A percentile compares a stretch with the other conserved stretches of the same genome.
Conservation (phyloP, 2,797 vertebrate species). For the Spinus olivaceus region DNA sequence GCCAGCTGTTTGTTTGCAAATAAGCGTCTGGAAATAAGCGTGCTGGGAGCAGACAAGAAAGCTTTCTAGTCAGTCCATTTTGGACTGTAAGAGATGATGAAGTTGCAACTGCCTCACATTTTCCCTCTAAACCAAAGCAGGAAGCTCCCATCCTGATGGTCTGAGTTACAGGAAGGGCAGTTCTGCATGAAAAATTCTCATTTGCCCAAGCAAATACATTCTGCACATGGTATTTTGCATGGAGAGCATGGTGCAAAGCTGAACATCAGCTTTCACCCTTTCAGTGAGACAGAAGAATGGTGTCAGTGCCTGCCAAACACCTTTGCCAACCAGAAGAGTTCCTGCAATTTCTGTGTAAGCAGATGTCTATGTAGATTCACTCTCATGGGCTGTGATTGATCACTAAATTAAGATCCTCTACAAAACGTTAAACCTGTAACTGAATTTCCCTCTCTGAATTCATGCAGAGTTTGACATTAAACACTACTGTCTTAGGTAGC, state of each 20-base stretch:
- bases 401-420: neutral
- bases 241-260: neutral
- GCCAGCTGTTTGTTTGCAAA: conserved; percentile 34
- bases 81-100: neutral
- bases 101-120: neutral
- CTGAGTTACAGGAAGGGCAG: neutral
- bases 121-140: conserved; percentile 6
- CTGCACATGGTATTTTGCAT: fast-evolving
- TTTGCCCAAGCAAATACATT: neutral
- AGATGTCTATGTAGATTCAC: neutral
- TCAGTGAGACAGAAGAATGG: fast-evolving
- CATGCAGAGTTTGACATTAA: neutral
- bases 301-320: neutral
- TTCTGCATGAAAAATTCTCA: neutral
- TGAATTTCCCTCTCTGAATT: neutral
- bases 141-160: neutral
- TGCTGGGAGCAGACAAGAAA: neutral
- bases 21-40: conserved; percentile 40
- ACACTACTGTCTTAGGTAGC: conserved; percentile 18
- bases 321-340: neutral
- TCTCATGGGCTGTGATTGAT: neutral
- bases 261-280: neutral
- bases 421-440: neutral
- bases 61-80: neutral
- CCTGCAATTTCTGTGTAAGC: neutral